Conservation (phyloP, 2,113 vertebrate species). For the Pangasianodon hypophthalmus region DNA sequence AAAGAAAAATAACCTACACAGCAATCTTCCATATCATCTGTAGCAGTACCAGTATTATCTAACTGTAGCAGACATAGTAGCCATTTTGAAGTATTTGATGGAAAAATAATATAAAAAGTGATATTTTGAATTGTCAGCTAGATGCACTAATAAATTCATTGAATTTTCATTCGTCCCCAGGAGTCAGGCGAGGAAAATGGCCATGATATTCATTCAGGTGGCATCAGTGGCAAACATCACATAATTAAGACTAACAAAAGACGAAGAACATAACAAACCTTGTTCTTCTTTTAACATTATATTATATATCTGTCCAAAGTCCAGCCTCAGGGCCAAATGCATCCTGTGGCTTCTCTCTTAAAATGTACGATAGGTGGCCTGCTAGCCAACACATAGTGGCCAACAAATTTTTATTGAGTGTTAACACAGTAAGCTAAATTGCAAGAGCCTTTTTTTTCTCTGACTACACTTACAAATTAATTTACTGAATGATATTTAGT, state of each 20-base stretch:
- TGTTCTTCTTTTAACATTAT: background rate
- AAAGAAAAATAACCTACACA: background rate
- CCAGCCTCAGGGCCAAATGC: background rate
- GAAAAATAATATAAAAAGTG: background rate
- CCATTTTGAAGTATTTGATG: background rate
- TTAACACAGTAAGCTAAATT: background rate
- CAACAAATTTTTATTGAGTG: background rate
- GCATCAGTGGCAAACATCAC: constrained; percentile 53
- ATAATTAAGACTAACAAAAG: constrained; percentile 71
- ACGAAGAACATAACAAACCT: constrained; percentile 73
- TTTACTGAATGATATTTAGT: background rate
- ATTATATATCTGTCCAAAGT: background rate
- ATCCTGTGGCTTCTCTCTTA: background rate
- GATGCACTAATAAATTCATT: background rate
- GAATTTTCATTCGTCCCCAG: constrained; percentile 49
- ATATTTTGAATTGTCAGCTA: background rate
- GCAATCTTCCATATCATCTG: background rate
- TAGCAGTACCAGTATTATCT: background rate
- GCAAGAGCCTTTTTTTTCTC: background rate
- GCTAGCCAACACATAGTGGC: no score
- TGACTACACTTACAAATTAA: background rate
- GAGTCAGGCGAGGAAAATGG: constrained; percentile 54
- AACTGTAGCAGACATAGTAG: background rate
- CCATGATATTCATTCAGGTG: background rate
- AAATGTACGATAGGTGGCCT: background rate